Evolutionary conservation across 2,888 invertebrate species (phyloP), one percentile per base, ranked within the genome.

Genomic region (Tromatobia lineatoria): DNA sequence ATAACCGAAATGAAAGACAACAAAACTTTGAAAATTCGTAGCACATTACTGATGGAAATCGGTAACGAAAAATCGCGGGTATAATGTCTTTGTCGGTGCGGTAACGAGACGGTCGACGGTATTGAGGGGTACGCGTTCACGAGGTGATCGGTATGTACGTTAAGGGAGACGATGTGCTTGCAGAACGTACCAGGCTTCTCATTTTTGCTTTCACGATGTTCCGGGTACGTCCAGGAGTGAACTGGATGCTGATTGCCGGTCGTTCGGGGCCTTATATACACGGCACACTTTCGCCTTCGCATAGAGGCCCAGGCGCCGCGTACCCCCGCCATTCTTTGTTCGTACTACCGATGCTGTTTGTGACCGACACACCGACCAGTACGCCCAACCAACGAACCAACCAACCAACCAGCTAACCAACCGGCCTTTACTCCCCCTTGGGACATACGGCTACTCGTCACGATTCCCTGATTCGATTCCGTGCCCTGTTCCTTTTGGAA

Each of bases 221-320:
- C 94, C 92, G 91, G 93, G 92, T 93, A 92, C 94, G 95, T 95
- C 94, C 95, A 94, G 94, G 93, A 94, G 93, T 94, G 95, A 95
- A 95, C 95, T 95, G 95, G 94, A 94, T 94, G 94, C 94, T 94
- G 94, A 94, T 94, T 94, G 93, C 92, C 93, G 91, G 91, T 91
- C 92, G 89, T 93, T 93, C 94, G 91, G 93, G 93, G 94, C 94
- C 95, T 95, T 95, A 94, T 95, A 95, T 95, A 95, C 94, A 93
- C 93, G 94, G 92, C 93, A 93, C 93, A 94, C 95, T 95, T 95
- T 95, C 95, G 95, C 94, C 94, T 94, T 94, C 93, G 92, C 90
- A 91, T 91, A 92, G 86, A 92, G 91, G 91, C 90, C 91, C 89
- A 86, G 83, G 70, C 86, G 85, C 84, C 86, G 78, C 76, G 81